Evolutionary conservation across 37 sponge, comb jelly and placozoan genomes (phyloP), one percentile per base, ranked within the genome.

Genomic region (Amphimedon queenslandica): DNA sequence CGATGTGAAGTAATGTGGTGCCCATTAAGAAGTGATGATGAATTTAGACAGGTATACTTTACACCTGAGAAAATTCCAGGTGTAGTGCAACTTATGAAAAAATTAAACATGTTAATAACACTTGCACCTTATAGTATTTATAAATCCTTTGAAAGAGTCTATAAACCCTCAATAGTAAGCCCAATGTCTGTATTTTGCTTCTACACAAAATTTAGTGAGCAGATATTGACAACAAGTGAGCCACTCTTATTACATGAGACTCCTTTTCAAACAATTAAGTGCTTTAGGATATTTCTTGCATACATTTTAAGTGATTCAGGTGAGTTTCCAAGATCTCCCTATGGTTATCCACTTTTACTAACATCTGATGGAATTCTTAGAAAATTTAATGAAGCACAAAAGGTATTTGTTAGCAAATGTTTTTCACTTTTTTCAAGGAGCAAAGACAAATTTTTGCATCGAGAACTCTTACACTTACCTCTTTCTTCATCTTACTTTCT

Each of bases 311-410:
- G 21, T 25, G 6, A 64, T 16, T 18, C 0, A 64, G 20, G 34
- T 18, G 34, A 64, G 51, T 77, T 58, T 79, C 80, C 80, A n/a
- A n/a, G 27, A 24, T 27, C 39, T 56, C 78, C 78, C 36, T 67
- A 57, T 25, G 63, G 64, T 32, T 8, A 61, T 25, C 71, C 71
- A 10, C 64, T 79, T 25, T 63, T 71, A 2, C 47, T 79, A 8
- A 79, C 80, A 36, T 70, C 80, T 32, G 80, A 79, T 61, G 23
- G 43, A 1, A 4, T 43, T 1, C 40, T 79, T 8, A 56, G 80
- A 41, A 39, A 24, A 21, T 79, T 79, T 79, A 63, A 70, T 57
- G 38, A 55, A 25, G n/a, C 16, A 1, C n/a, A 39, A 23, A 57
- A 35, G 33, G 55, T 61, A 2, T 29, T 71, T 38, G 10, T 2